Percentiles rank a stretch among this genome's conserved stretches.
These are phyloP conservation scores for Blomia tropicalis DNA, from an alignment of 2,888 invertebrate species.

Conservation along the genomic window DNA sequence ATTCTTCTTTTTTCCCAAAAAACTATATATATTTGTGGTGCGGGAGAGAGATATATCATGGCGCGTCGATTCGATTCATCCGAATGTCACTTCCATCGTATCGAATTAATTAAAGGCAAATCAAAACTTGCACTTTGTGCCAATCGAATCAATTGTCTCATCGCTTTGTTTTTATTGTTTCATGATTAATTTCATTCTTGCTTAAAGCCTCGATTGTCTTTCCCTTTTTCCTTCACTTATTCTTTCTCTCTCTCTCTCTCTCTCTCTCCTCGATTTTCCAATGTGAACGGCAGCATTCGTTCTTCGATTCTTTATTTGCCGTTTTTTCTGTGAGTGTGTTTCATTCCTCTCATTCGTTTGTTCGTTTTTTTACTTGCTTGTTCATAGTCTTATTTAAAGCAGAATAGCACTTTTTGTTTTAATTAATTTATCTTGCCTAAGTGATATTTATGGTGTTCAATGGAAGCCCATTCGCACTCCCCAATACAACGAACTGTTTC, in stretches of 20 bases:
- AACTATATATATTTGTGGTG: not conserved
- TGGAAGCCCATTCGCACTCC: no score
- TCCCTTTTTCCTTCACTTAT: not conserved
- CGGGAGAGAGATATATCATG: not conserved
- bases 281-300: no score
- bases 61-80: not conserved
- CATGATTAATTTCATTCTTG: not conserved
- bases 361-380: no score
- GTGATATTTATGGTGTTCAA: slow-evolving; percentile 15
- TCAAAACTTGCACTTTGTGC: slow-evolving; percentile 16
- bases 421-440: slow-evolving; percentile 13
- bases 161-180: slow-evolving; percentile 7
- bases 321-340: no score
- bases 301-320: no score
- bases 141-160: slow-evolving; percentile 11
- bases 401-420: not conserved
- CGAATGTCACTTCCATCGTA: slow-evolving; percentile 2
- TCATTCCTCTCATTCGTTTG: not conserved
- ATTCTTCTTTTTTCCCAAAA: not conserved
- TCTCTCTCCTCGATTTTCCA: no score
- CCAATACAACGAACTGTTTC: no score
- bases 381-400: slow-evolving; percentile 1
- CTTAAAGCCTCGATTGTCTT: not conserved
- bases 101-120: slow-evolving; percentile 17
- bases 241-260: no score